phyloP scores from a whole-genome alignment of 1,140 invertebrate species.

The Lasioglossum albipes region DNA sequence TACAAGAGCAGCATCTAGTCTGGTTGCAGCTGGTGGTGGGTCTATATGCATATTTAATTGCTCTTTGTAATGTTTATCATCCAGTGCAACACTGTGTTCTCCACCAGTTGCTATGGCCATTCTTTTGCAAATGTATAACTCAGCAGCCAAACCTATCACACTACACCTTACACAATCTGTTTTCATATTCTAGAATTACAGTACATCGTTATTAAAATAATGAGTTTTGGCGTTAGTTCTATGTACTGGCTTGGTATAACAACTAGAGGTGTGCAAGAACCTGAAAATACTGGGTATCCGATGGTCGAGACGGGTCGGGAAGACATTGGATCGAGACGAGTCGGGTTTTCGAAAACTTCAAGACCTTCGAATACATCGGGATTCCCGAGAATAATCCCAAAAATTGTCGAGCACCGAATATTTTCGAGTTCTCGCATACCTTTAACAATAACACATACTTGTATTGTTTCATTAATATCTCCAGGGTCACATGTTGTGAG shows the following conservation, averaged over 20 bases:
- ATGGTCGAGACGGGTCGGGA: too few relatives aligned
- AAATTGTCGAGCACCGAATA: too few relatives aligned
- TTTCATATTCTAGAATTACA: conserved; percentile 83
- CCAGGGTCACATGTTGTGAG: conserved; percentile 98
- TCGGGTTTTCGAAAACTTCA: too few relatives aligned
- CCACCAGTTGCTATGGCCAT: conserved; percentile 92
- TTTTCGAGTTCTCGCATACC: too few relatives aligned
- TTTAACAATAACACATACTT: conserved; percentile 79
- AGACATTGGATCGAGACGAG: too few relatives aligned
- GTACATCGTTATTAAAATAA: conserved; percentile 32
- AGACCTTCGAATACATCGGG: too few relatives aligned
- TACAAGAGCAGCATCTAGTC: conserved; percentile 90
- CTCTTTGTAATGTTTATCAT: conserved; percentile 94
- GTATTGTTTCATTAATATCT: conserved; percentile 93
- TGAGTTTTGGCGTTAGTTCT: neutral
- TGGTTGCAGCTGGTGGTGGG: conserved; percentile 91
- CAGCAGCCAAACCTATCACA: conserved; percentile 96
- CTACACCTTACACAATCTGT: conserved; percentile 91
- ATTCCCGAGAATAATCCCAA: too few relatives aligned
- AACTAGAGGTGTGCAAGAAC: too few relatives aligned
- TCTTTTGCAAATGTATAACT: conserved; percentile 93
- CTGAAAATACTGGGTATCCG: too few relatives aligned
- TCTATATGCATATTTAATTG: conserved; percentile 89
- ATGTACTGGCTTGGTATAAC: neutral
- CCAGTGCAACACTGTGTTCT: conserved; percentile 92